A percentile compares a stretch with the other conserved stretches of the same genome.
phyloP scores from a whole-genome alignment of 2,888 invertebrate genomes.

The Drosophila niveifrons region DNA sequence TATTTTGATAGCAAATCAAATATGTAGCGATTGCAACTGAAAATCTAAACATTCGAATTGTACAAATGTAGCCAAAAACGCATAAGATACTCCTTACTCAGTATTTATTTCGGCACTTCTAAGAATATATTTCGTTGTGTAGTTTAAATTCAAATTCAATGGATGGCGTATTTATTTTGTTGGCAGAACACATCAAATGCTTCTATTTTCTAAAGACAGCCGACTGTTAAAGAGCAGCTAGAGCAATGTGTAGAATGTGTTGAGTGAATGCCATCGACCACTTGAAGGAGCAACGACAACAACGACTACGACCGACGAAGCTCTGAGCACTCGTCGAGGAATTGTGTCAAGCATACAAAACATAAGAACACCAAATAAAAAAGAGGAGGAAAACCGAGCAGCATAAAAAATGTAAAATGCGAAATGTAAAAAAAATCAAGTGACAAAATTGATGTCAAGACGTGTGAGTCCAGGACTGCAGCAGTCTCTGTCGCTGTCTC shows the following conservation, averaged over 20 bases:
- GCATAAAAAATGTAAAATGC: conserved; percentile 41
- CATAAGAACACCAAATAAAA: conserved; percentile 45
- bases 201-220: not conserved
- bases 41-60: not conserved
- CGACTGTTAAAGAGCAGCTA: conserved; percentile 71
- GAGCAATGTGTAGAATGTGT: conserved; percentile 50
- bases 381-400: conserved; percentile 13
- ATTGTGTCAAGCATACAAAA: conserved; percentile 76
- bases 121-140: not conserved
- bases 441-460: conserved; percentile 77
- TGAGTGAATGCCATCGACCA: conserved; percentile 72
- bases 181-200: conserved; percentile 4
- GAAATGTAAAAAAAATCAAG: conserved; percentile 57
- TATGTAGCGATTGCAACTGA: too few species aligned
- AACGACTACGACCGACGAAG: conserved; percentile 40
- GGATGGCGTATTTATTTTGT: conserved; percentile 13
- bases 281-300: conserved; percentile 49
- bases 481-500: too few species aligned
- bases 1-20: too few species aligned
- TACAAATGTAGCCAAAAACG: not conserved
- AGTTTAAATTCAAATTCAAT: conserved; percentile 9
- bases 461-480: conserved; percentile 38
- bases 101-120: not conserved
- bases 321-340: conserved; percentile 63
- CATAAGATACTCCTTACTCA: not conserved